Percentiles rank a stretch among this genome's conserved stretches.
phyloP scores from a whole-genome alignment of 1,140 invertebrate genomes.

The Cotesia vestalis region DNA sequence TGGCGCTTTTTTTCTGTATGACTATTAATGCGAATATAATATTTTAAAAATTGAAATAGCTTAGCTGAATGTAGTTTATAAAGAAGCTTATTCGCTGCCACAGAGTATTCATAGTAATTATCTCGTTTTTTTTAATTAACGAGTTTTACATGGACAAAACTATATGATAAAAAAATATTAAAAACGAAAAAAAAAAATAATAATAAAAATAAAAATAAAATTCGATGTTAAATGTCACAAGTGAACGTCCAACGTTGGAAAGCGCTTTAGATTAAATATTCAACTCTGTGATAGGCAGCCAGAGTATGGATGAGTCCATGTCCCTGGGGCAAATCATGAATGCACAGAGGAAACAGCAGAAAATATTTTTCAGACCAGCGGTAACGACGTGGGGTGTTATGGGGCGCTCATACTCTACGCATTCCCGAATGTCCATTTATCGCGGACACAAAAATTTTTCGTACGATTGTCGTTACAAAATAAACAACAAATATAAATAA shows the following conservation, averaged over 20 bases:
- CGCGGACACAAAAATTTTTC: background rate
- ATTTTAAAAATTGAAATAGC: no score
- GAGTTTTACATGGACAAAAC: no score
- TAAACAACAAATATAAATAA: background rate
- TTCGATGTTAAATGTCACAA: conserved; percentile 5
- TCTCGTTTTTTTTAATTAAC: no score
- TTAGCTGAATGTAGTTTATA: no score
- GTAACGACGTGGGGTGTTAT: conserved; percentile 4
- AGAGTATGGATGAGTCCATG: background rate
- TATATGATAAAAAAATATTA: no score
- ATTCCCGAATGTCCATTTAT: conserved; percentile 13
- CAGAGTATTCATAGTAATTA: no score
- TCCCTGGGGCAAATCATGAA: conserved; percentile 15
- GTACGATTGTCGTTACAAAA: conserved; percentile 23
- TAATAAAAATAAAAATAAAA: background rate
- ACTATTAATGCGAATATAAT: background rate
- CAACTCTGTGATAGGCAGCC: background rate
- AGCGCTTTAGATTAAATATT: conserved; percentile 8
- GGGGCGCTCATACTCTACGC: background rate
- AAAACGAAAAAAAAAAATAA: background rate
- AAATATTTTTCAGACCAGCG: conserved; percentile 19
- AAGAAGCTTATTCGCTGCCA: no score
- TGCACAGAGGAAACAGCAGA: conserved; percentile 24
- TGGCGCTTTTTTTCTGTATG: background rate
- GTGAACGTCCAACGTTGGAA: conserved; percentile 2